Percentiles rank a stretch among this genome's conserved stretches.
Conservation (phyloP, 2,113 vertebrate genomes). For the Melanocharis versteri region DNA sequence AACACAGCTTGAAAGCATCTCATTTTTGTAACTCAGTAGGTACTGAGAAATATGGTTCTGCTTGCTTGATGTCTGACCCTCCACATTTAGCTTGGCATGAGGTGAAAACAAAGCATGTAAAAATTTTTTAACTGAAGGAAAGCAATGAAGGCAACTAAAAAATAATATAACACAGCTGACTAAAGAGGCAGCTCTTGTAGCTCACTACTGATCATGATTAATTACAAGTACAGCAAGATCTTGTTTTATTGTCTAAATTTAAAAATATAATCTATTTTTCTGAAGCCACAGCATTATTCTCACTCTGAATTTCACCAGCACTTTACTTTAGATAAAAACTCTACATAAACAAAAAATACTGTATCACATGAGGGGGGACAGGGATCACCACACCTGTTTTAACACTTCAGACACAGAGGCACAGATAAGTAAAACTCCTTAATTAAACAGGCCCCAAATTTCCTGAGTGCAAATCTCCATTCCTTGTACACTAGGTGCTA, state of each 20-base stretch:
- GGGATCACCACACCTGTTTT: rapidly evolving
- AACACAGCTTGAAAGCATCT: not conserved
- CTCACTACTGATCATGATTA: not conserved
- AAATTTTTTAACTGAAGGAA: not conserved
- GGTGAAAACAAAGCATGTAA: not conserved
- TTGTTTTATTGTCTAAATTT: not conserved
- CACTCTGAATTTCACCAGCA: not conserved
- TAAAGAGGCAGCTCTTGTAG: not conserved
- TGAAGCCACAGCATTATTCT: not conserved
- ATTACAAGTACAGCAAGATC: not conserved
- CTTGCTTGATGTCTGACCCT: not conserved
- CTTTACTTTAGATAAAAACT: not conserved
- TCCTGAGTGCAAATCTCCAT: not conserved
- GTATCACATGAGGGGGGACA: not conserved
- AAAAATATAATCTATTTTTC: not conserved
- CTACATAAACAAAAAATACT: not conserved
- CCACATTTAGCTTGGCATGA: not conserved
- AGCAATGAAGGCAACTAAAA: not conserved
- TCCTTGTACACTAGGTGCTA: not conserved
- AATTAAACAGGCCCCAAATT: not conserved
- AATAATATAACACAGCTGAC: not conserved
- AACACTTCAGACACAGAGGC: not conserved
- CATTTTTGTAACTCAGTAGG: not conserved
- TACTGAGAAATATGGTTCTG: not conserved
- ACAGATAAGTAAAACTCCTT: not conserved